These are phyloP conservation scores for Peucedramus taeniatus DNA, from an alignment of 2,113 vertebrate genomes.

Conservation along the genomic window DNA sequence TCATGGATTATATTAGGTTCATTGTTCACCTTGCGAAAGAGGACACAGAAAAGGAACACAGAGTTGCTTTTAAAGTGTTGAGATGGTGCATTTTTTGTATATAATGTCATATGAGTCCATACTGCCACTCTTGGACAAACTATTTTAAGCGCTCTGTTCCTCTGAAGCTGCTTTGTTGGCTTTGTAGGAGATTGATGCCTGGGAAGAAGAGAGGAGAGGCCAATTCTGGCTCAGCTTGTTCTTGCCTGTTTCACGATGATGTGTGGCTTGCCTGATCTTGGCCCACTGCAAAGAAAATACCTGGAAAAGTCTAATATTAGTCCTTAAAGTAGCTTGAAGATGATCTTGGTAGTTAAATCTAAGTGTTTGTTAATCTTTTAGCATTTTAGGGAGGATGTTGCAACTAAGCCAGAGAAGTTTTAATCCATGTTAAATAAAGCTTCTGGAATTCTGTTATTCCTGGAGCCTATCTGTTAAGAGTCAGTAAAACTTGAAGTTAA, in stretches of 20 bases:
- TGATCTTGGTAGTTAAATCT: not conserved
- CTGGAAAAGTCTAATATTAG: not conserved
- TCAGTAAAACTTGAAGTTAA: not conserved
- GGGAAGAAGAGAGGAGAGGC: not conserved
- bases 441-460: not conserved
- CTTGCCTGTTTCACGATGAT: not conserved
- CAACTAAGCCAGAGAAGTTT: not conserved
- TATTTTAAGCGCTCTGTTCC: not conserved
- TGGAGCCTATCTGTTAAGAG: not conserved
- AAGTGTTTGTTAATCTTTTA: not conserved
- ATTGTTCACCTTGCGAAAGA: not conserved
- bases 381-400: not conserved
- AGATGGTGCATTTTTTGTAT: not conserved
- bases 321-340: not conserved
- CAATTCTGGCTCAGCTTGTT: not conserved
- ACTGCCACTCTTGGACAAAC: not conserved
- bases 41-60: not conserved
- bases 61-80: not conserved
- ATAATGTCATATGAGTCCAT: rapidly evolving
- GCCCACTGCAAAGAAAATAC: not conserved
- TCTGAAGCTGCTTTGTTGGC: not conserved
- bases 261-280: not conserved
- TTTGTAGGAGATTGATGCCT: not conserved
- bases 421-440: not conserved
- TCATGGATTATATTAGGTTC: not conserved